Percentiles rank a stretch among this genome's conserved stretches.
phyloP scores from a whole-genome alignment of 2,888 invertebrate species.

The Conus canariensis region DNA sequence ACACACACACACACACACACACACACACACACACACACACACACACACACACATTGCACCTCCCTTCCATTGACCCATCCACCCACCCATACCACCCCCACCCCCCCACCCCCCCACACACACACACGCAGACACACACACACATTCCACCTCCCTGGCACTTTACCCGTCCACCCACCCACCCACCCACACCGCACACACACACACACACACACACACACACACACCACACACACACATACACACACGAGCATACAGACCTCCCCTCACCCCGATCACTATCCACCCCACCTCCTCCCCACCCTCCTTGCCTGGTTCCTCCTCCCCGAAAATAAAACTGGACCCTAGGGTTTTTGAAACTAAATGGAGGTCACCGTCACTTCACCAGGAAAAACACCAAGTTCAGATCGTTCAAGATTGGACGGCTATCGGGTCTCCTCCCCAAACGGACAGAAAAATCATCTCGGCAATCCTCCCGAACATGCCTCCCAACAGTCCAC shows the following conservation, averaged over 20 bases:
- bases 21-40: conserved; percentile 29
- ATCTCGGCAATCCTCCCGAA: neutral
- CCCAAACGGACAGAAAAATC: conserved; percentile 9
- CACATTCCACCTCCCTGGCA: no score
- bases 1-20: neutral
- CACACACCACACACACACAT: neutral
- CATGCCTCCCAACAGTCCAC: neutral
- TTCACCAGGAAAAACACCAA: neutral
- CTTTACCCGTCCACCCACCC: no score
- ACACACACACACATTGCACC: no score
- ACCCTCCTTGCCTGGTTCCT: neutral
- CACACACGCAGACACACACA: no score
- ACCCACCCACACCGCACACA: no score
- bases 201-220: no score
- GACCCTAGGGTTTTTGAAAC: neutral
- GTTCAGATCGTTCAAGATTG: conserved; percentile 29
- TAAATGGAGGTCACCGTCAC: neutral
- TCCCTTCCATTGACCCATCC: no score
- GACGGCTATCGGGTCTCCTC: conserved; percentile 14
- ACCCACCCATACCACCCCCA: no score
- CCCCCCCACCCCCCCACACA: no score
- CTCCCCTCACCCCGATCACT: neutral
- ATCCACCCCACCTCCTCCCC: no score
- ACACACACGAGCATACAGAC: neutral
- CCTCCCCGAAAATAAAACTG: neutral